A percentile compares a stretch with the other conserved stretches of the same genome.
phyloP scores from a whole-genome alignment of 2,888 invertebrate genomes.

The Stenotaenia linearis region DNA sequence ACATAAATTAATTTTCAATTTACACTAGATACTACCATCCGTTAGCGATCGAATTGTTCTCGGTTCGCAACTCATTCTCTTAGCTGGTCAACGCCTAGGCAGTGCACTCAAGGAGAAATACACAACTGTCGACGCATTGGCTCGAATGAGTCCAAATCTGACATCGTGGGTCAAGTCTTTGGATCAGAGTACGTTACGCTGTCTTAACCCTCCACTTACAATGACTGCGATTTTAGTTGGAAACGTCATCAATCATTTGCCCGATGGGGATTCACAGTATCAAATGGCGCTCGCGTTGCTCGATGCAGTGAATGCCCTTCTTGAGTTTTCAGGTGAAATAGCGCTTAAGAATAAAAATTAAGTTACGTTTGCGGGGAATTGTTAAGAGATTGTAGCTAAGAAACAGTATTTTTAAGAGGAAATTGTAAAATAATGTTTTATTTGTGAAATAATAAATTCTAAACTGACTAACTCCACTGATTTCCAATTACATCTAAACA shows the following conservation, averaged over 20 bases:
- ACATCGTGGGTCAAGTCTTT: slow-evolving; percentile 65
- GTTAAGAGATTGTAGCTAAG: too few species aligned
- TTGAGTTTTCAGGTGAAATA: background rate
- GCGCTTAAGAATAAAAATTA: background rate
- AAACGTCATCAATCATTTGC: slow-evolving; percentile 48
- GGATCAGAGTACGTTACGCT: slow-evolving; percentile 44
- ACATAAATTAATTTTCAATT: background rate
- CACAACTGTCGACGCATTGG: slow-evolving; percentile 60
- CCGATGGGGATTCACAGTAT: slow-evolving; percentile 48
- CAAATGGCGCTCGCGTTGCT: slow-evolving; percentile 43
- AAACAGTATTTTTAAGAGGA: background rate
- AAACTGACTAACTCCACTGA: background rate
- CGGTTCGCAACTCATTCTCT: slow-evolving; percentile 64
- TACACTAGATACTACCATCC: slow-evolving; percentile 56
- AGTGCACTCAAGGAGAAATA: slow-evolving; percentile 54
- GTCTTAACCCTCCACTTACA: slow-evolving; percentile 42
- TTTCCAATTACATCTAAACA: slow-evolving; percentile 11
- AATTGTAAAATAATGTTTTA: background rate
- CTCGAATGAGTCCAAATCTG: slow-evolving; percentile 69
- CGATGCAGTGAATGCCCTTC: slow-evolving; percentile 30
- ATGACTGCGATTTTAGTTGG: slow-evolving; percentile 47
- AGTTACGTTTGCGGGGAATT: background rate
- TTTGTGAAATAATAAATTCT: background rate
- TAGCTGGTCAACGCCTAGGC: slow-evolving; percentile 71
- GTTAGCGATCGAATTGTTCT: slow-evolving; percentile 65